These are phyloP conservation scores for Valencia hispanica DNA, from an alignment of 2,797 vertebrate species.

Conservation along the genomic window DNA sequence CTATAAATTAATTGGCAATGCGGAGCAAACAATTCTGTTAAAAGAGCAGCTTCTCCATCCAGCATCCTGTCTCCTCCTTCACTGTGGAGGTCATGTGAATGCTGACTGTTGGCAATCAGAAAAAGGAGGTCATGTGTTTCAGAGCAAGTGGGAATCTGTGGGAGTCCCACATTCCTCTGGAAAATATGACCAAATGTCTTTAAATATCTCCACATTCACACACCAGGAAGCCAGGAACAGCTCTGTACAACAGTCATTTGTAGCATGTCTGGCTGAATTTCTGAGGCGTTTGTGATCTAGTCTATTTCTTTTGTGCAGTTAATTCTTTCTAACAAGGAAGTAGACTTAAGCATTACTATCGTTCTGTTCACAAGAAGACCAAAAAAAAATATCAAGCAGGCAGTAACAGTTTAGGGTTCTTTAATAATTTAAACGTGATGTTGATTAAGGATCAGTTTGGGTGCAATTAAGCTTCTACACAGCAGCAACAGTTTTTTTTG, in stretches of 20 bases:
- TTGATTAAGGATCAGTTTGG: neutral
- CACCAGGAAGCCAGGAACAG: constrained; percentile 46
- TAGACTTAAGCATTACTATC: neutral
- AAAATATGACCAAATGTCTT: constrained; percentile 73
- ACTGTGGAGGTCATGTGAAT: constrained; percentile 13
- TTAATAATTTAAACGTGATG: neutral
- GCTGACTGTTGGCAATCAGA: constrained; percentile 24
- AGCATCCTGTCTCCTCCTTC: neutral
- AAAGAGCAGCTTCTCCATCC: neutral
- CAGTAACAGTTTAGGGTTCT: neutral
- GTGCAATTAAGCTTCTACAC: neutral
- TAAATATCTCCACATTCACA: constrained; percentile 65
- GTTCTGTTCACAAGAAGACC: neutral
- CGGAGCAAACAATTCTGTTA: neutral
- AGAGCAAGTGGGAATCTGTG: constrained; percentile 57
- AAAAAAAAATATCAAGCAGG: neutral
- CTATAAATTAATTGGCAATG: constrained; percentile 9
- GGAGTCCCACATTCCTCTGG: constrained; percentile 70
- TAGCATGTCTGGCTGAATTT: constrained; percentile 14
- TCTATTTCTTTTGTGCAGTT: neutral
- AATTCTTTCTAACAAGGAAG: neutral
- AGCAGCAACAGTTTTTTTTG: neutral
- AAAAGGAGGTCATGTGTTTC: constrained; percentile 66
- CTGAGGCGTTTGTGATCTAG: constrained; percentile 7
- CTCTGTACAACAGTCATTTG: constrained; percentile 32